Percentiles rank a stretch among this genome's conserved stretches.
Evolutionary conservation across 2,113 vertebrate species (phyloP).

Genomic region (Gallinago paraguaiae): DNA sequence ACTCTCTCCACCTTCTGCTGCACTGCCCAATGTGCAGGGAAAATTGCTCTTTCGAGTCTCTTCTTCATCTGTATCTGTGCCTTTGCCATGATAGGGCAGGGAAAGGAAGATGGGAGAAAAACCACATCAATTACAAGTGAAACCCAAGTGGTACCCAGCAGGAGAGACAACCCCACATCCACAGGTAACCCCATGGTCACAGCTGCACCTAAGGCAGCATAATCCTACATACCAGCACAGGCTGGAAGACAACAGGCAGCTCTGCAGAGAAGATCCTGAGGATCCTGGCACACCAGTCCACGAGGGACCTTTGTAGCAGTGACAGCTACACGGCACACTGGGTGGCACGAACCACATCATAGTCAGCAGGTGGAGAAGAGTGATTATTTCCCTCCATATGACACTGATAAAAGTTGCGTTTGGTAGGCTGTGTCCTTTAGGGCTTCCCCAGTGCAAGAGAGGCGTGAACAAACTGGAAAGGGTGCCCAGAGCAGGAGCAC

Average conservation of each 20-base stretch:
- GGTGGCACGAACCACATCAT: rapidly evolving
- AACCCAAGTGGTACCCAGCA: neutral
- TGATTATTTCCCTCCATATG: neutral
- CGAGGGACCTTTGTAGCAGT: neutral
- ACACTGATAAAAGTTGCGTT: neutral
- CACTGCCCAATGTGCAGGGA: neutral
- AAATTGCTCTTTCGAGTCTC: neutral
- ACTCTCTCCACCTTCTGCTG: neutral
- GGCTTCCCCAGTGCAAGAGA: neutral
- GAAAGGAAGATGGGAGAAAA: neutral
- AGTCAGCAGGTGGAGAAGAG: neutral
- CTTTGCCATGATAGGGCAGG: neutral
- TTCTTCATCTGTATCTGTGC: neutral
- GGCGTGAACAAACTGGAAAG: neutral
- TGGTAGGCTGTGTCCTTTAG: rapidly evolving
- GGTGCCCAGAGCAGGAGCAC: neutral
- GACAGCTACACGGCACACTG: neutral
- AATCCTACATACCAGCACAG: neutral
- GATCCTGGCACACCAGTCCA: neutral
- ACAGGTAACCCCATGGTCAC: neutral
- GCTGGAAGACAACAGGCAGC: neutral
- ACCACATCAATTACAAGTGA: neutral
- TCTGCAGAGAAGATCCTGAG: neutral
- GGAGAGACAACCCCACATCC: neutral
- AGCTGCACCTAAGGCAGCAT: neutral